Evolutionary conservation across 64 coral and sea anemone genomes (phyloP).

Genomic region (Stylophora pistillata): DNA sequence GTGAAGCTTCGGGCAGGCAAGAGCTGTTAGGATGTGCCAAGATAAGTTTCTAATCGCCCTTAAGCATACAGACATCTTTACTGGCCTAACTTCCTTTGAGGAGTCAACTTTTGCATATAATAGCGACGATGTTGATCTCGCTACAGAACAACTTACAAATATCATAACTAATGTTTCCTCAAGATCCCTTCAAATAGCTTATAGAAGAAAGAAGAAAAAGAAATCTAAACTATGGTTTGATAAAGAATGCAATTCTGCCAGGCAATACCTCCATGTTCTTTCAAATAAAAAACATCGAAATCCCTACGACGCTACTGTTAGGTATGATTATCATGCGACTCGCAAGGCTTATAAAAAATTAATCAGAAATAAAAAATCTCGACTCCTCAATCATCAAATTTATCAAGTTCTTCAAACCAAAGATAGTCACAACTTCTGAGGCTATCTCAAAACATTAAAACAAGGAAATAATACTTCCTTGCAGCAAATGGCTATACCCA

Average conservation of each 20-base stretch:
- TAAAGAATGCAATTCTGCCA: constrained; percentile 4
- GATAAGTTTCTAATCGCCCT: neutral
- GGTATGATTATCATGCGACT: constrained; percentile 24
- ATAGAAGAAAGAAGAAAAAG: neutral
- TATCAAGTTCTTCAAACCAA: neutral
- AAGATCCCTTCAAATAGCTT: constrained; percentile 4
- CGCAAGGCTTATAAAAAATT: constrained; percentile 18
- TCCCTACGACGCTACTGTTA: constrained; percentile 6
- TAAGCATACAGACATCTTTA: neutral
- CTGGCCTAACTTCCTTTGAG: neutral
- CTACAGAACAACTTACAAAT: constrained; percentile 32
- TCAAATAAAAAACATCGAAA: constrained; percentile 20
- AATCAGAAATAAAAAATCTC: constrained; percentile 24
- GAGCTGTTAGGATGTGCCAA: too few relatives aligned
- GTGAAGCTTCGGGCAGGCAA: too few relatives aligned
- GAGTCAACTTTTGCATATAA: neutral
- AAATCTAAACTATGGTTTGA: constrained; percentile 14
- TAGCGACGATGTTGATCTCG: constrained; percentile 15
- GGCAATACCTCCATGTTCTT: neutral
- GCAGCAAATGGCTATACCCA: neutral
- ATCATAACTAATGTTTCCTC: neutral
- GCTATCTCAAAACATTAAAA: constrained; percentile 1
- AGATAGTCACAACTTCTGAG: neutral
- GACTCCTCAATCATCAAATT: constrained; percentile 8
- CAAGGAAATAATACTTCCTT: neutral